phyloP scores from a whole-genome alignment of 2,888 invertebrate species.

The Frankliniella fusca region DNA sequence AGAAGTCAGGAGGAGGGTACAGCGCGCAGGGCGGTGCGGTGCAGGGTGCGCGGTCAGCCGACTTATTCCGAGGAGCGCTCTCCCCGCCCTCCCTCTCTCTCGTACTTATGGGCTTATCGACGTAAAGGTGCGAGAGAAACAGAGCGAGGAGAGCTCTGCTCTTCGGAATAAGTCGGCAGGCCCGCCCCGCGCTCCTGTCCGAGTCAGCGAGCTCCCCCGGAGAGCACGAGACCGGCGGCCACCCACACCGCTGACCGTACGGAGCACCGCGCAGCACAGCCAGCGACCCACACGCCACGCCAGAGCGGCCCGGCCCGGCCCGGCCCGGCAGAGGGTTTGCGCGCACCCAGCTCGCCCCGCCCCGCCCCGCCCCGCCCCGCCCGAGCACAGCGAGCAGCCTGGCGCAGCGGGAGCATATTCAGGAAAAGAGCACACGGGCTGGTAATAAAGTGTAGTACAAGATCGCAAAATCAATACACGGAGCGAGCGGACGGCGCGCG shows the following conservation, averaged over 20 bases:
- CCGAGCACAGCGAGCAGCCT: not conserved
- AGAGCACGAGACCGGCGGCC: not conserved
- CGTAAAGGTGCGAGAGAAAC: too few species aligned
- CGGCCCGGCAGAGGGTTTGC: not conserved
- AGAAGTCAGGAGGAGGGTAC: too few species aligned
- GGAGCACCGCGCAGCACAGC: too few species aligned
- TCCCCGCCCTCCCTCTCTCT: too few species aligned
- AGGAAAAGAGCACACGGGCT: constrained; percentile 8
- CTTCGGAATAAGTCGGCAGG: too few species aligned
- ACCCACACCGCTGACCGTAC: constrained; percentile 17
- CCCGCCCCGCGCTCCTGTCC: constrained; percentile 14
- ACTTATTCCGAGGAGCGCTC: too few species aligned
- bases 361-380: not conserved
- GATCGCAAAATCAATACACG: constrained; percentile 19
- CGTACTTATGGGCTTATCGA: too few species aligned
- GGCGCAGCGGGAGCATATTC: constrained; percentile 9
- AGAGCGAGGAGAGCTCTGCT: too few species aligned
- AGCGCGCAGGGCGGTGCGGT: too few species aligned
- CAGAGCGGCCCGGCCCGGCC: not conserved
- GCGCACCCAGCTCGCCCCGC: not conserved
- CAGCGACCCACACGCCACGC: constrained; percentile 12
- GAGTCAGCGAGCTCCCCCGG: not conserved
- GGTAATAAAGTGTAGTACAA: constrained; percentile 21
- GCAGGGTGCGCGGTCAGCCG: too few species aligned
- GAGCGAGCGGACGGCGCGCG: not conserved